Base-by-base conservation (phyloP, 2,797 vertebrate species). In the Loris lydekkerianus region DNA sequence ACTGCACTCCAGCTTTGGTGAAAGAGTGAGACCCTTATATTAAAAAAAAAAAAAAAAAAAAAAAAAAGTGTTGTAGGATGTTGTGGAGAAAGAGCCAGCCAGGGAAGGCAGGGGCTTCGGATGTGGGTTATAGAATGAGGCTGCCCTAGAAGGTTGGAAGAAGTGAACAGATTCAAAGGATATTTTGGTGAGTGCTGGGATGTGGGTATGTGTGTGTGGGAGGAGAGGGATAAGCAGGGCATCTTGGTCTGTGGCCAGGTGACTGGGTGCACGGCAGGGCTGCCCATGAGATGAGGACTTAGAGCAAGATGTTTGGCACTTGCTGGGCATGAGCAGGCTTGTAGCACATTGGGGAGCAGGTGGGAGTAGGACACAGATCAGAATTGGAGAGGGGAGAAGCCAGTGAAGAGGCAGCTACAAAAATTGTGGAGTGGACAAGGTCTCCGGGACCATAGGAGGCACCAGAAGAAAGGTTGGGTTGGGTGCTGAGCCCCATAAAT, bases 381-480 rank as follows among this genome's bases (percentile, higher is more conserved):
- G 58, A 6, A 43, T 29, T 27, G 25, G 60, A 43, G 53, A 65
- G 31, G 63, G 69, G 25, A 82, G 60, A 87, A 83, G 69, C 53
- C 56, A 89, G 60, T 8, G 17, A 53, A 61, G 65, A 21, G 67
- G 81, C n/a, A 67, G 25, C 58, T 4, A 31, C 37, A 31, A n/a
- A 76, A 58, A 20, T 40, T 0, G 0, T 13, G 15, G 10, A 27
- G 20, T n/a, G 31, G 46, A 43, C 2, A 10, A n/a, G 23, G 3
- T 37, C 84, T 43, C 70, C 21, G 7, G 56, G 61, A 37, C 8
- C 15, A 6, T 3, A 11, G 10, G 70, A 29, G n/a, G 10, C 3
- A 21, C 0, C 21, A 29, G 20, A 46, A 34, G 53, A 34, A 72
- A 85, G 31, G 34, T 56, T 15, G 29, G 73, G 25, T 4, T 6